phyloP scores from a whole-genome alignment of 2,113 vertebrate species.

The Cephalopterus ornatus region DNA sequence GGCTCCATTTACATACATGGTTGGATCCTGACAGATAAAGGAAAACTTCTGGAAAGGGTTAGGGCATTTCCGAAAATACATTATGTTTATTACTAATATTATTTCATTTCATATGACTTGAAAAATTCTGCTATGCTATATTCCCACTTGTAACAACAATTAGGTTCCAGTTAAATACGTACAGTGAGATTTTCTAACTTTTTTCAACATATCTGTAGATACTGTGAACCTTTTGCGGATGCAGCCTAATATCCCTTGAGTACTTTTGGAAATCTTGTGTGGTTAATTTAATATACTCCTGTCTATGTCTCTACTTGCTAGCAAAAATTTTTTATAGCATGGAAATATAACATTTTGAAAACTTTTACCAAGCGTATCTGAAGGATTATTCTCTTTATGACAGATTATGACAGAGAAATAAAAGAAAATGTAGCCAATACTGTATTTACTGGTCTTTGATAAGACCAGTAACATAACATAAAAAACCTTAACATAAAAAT shows the following conservation, averaged over 20 bases:
- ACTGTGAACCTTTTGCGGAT: background rate
- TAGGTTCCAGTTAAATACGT: background rate
- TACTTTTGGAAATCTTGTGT: background rate
- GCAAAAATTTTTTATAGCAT: background rate
- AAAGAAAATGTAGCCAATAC: background rate
- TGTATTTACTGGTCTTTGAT: background rate
- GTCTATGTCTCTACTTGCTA: background rate
- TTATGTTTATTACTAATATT: background rate
- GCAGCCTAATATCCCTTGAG: background rate
- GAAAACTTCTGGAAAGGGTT: background rate
- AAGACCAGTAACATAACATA: background rate
- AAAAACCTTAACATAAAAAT: background rate
- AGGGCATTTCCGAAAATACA: background rate
- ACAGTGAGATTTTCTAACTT: background rate
- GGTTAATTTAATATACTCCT: background rate
- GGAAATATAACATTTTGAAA: background rate
- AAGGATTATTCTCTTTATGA: background rate
- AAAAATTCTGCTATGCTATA: background rate
- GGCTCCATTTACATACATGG: background rate
- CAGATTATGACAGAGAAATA: background rate
- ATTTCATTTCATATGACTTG: background rate
- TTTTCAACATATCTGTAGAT: background rate
- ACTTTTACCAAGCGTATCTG: background rate
- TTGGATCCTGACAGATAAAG: background rate
- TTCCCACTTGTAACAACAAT: background rate